Evolutionary conservation across 2,888 invertebrate genomes (phyloP).

Genomic region (Dysmachus trigonus): DNA sequence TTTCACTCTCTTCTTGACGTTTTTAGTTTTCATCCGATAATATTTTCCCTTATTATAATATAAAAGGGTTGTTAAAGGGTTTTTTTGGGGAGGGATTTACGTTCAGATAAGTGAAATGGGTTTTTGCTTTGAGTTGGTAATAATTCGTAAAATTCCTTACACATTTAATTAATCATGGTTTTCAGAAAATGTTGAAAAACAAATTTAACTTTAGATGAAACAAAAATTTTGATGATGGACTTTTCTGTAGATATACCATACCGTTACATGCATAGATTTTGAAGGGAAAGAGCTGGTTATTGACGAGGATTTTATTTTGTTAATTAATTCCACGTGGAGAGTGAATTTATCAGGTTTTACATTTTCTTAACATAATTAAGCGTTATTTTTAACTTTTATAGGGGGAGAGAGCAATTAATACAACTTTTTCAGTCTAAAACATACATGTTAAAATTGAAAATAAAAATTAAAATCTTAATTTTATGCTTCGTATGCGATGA

Average conservation of each 20-base stretch:
- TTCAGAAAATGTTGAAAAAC: neutral
- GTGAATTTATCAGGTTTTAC: no score
- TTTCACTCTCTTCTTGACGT: neutral
- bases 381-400: neutral
- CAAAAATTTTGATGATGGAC: neutral
- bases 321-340: neutral
- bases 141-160: neutral
- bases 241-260: neutral
- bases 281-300: neutral
- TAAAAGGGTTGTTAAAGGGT: neutral
- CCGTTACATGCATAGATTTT: neutral
- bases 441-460: neutral
- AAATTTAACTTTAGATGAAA: no score
- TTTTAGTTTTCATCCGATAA: neutral
- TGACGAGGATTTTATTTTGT: neutral
- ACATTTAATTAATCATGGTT: neutral
- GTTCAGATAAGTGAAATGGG: neutral
- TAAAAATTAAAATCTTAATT: no score
- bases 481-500: no score
- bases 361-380: neutral
- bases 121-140: neutral
- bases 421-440: neutral
- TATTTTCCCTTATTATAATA: neutral
- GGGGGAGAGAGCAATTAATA: no score
- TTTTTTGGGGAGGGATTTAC: neutral